A percentile compares a stretch with the other conserved stretches of the same genome.
phyloP scores from a whole-genome alignment of 2,113 vertebrate species.

The Phrynosoma platyrhinos region DNA sequence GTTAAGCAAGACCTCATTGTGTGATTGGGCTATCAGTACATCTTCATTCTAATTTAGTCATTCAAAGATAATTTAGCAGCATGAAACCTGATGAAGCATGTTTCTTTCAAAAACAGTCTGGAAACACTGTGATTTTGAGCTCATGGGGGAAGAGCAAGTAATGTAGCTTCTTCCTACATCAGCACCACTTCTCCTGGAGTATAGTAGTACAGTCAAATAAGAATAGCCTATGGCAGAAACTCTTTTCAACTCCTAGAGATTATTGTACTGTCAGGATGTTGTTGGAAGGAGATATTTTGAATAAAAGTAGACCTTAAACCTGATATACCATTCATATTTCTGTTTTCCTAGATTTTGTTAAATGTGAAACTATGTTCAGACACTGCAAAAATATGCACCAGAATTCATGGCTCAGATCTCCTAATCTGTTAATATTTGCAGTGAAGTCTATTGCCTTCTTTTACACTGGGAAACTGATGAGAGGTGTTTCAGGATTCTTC shows the following conservation, averaged over 20 bases:
- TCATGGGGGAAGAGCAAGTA: neutral
- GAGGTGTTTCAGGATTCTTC: neutral
- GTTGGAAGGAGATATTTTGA: neutral
- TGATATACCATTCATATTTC: neutral
- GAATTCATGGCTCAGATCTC: neutral
- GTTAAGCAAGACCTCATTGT: no score
- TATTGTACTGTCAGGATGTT: neutral
- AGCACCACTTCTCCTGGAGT: neutral
- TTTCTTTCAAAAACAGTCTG: no score
- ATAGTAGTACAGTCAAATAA: no score
- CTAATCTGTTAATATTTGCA: neutral
- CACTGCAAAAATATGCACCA: constrained; percentile 13
- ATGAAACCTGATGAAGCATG: no score
- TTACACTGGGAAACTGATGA: neutral
- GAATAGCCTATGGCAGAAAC: neutral
- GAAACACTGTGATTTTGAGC: neutral
- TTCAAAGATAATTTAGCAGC: no score
- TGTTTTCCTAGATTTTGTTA: neutral
- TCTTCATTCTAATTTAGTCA: no score
- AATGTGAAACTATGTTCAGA: constrained; percentile 14
- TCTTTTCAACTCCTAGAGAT: neutral
- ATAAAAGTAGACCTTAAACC: neutral
- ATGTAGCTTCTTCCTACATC: neutral
- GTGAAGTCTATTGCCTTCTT: neutral
- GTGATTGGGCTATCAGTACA: no score